These are phyloP conservation scores for Calephelis virginiensis DNA, from an alignment of 1,140 invertebrate species.

Conservation along the genomic window DNA sequence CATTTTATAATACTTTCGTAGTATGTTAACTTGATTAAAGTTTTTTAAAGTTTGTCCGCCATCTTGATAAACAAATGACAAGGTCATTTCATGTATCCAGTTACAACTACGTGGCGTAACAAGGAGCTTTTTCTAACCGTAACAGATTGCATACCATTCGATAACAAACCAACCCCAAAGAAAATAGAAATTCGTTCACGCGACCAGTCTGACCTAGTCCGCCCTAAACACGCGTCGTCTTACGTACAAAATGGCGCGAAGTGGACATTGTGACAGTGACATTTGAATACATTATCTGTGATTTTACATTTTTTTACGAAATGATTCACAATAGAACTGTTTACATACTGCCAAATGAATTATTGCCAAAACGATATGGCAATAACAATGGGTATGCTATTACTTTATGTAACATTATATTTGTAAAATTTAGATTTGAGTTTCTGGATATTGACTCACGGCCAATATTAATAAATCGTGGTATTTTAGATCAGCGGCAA, in stretches of 20 bases:
- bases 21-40: too few relatives aligned
- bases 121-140: constrained; percentile 28
- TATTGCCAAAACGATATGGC: constrained; percentile 65
- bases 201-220: constrained; percentile 51
- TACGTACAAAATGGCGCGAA: constrained; percentile 52
- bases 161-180: constrained; percentile 57
- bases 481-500: too few relatives aligned
- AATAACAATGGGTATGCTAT: constrained; percentile 29
- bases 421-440: too few relatives aligned
- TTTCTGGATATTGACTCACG: too few relatives aligned
- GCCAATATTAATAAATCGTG: too few relatives aligned
- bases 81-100: not conserved
- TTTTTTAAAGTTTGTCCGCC: not conserved
- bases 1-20: too few relatives aligned
- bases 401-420: not conserved
- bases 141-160: constrained; percentile 47
- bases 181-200: constrained; percentile 63
- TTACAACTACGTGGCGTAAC: constrained; percentile 3
- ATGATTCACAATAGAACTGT: constrained; percentile 73
- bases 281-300: constrained; percentile 38
- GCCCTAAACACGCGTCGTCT: constrained; percentile 42
- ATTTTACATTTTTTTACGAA: constrained; percentile 26
- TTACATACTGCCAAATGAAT: constrained; percentile 70
- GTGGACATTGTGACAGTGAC: constrained; percentile 37
- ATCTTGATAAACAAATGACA: constrained; percentile 1